Conservation (phyloP, 2,113 vertebrate species). For the Hippocampus mohnikei region DNA sequence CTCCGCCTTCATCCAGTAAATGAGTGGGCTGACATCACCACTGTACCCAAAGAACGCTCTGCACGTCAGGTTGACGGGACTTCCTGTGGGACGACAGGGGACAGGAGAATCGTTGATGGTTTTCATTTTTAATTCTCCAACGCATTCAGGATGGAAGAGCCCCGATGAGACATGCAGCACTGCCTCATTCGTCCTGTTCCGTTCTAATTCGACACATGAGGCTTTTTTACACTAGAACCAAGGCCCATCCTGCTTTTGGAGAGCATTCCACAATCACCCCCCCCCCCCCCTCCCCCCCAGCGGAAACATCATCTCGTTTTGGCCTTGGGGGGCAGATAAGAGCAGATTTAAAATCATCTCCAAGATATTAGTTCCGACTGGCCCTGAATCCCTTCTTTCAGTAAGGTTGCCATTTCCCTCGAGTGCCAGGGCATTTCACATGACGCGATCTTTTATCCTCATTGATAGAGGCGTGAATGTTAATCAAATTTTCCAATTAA, state of each 20-base stretch:
- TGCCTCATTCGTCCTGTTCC: background rate
- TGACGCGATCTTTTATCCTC: too few species aligned
- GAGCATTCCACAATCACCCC: background rate
- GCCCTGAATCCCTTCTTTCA: background rate
- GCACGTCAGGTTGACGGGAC: slow-evolving; percentile 89
- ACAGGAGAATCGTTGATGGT: background rate
- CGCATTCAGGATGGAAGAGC: background rate
- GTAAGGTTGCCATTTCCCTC: background rate
- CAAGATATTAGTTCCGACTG: background rate
- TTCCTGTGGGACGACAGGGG: slow-evolving; percentile 70
- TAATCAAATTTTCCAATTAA: too few species aligned
- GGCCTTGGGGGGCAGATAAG: background rate
- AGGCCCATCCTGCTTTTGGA: background rate
- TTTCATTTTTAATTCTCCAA: background rate
- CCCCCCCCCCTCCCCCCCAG: background rate
- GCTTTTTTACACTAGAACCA: background rate
- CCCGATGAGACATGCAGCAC: background rate
- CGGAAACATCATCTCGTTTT: background rate
- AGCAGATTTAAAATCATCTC: background rate
- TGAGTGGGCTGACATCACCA: slow-evolving; percentile 91
- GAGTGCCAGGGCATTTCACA: background rate
- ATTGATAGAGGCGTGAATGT: too few species aligned
- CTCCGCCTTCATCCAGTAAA: slow-evolving; percentile 99
- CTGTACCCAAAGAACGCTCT: slow-evolving; percentile 95
- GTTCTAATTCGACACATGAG: background rate